phyloP scores from a whole-genome alignment of 23 tunicate species.

The Corella eumyota region DNA sequence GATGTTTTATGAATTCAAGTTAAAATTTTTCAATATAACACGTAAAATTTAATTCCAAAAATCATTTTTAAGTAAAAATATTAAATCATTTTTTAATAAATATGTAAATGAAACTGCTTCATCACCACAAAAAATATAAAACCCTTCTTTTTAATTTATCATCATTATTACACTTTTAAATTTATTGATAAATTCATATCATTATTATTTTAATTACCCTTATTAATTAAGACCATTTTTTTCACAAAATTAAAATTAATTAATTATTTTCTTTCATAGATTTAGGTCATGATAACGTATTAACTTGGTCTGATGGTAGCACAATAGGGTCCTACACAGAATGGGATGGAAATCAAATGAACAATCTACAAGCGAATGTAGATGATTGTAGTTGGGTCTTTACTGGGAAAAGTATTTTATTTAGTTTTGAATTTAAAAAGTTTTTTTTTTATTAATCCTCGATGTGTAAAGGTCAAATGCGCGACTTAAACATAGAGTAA shows the following conservation, averaged over 20 bases:
- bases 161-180: no score
- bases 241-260: not conserved
- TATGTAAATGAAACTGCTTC: no score
- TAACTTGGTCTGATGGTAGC: slow-evolving; percentile 44
- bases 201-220: no score
- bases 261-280: slow-evolving; percentile 15
- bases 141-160: no score
- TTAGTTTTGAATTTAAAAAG: not conserved
- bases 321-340: slow-evolving; percentile 17
- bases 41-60: no score
- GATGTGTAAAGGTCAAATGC: not conserved
- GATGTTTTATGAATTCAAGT: not conserved
- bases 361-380: not conserved
- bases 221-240: no score
- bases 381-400: slow-evolving; percentile 68
- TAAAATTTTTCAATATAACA: no score
- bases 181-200: no score
- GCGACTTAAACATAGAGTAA: not conserved
- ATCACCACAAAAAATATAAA: no score
- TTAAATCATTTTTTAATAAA: no score
- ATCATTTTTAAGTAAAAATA: no score
- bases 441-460: not conserved
- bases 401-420: slow-evolving; percentile 54
- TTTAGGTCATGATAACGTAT: slow-evolving; percentile 20
- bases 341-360: slow-evolving; percentile 39